Evolutionary conservation across 1,140 invertebrate species (phyloP).

Genomic region (Prorops nasuta): DNA sequence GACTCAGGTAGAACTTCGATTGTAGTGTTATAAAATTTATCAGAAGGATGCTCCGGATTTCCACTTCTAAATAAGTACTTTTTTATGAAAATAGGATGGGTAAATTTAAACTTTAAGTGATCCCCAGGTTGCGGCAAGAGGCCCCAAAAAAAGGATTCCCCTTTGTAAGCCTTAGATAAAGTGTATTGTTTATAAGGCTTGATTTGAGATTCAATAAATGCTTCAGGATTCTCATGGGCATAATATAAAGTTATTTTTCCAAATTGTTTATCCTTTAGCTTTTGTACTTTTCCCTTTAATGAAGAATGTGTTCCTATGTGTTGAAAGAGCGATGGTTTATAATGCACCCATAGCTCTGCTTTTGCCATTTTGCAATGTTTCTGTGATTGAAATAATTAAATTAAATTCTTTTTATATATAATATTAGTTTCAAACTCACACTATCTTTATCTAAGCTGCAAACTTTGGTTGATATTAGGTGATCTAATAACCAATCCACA

Average conservation of each 20-base stretch:
- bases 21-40: constrained; percentile 87
- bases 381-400: constrained; percentile 58
- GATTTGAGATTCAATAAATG: constrained; percentile 73
- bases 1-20: constrained; percentile 75
- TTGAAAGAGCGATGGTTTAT: constrained; percentile 92
- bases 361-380: constrained; percentile 85
- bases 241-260: constrained; percentile 82
- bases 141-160: constrained; percentile 92
- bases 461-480: constrained; percentile 86
- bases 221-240: constrained; percentile 79
- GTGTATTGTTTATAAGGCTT: constrained; percentile 83
- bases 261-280: constrained; percentile 93
- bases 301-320: constrained; percentile 96
- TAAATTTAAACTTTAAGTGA: constrained; percentile 79
- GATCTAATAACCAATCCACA: constrained; percentile 93
- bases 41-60: constrained; percentile 87
- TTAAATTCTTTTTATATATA: background rate
- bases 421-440: constrained; percentile 58
- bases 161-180: constrained; percentile 79
- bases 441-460: constrained; percentile 83
- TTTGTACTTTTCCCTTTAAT: constrained; percentile 94
- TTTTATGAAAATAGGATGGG: constrained; percentile 71
- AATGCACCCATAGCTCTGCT: constrained; percentile 79
- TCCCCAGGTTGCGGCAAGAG: constrained; percentile 82
- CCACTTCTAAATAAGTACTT: constrained; percentile 86